Conservation (phyloP, 1,140 invertebrate genomes). For the Brachionus rotundiformis region DNA sequence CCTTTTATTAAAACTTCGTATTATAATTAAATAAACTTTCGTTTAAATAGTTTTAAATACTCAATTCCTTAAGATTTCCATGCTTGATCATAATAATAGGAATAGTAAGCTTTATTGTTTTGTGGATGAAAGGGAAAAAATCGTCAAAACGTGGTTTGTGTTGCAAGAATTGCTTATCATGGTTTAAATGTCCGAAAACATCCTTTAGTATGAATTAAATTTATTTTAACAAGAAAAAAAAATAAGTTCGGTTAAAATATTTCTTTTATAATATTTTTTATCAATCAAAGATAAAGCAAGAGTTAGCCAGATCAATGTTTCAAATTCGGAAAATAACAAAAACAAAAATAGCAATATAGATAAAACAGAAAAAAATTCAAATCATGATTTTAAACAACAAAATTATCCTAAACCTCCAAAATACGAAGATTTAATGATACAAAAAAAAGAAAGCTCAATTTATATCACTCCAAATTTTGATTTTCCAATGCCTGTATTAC, state of each 20-base stretch:
- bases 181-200: not conserved
- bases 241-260: too few species aligned
- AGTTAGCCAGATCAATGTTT: too few species aligned
- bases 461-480: not conserved
- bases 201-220: not conserved
- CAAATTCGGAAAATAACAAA: not conserved
- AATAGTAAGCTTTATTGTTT: not conserved
- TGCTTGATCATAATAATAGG: not conserved
- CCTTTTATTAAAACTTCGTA: too few species aligned
- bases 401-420: not conserved
- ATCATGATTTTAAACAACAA: not conserved
- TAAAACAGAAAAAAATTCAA: not conserved
- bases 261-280: too few species aligned
- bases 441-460: not conserved
- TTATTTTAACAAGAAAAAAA: too few species aligned
- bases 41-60: not conserved
- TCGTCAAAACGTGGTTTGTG: not conserved
- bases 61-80: not conserved
- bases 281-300: too few species aligned
- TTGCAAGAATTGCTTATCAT: not conserved
- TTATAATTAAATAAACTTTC: not conserved
- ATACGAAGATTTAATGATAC: not conserved
- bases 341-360: not conserved
- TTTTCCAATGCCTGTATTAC: slow-evolving; percentile 29
- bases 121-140: not conserved